Percentiles rank a stretch among this genome's conserved stretches.
phyloP scores from a whole-genome alignment of 2,113 vertebrate species.

The Brienomyrus brachyistius region DNA sequence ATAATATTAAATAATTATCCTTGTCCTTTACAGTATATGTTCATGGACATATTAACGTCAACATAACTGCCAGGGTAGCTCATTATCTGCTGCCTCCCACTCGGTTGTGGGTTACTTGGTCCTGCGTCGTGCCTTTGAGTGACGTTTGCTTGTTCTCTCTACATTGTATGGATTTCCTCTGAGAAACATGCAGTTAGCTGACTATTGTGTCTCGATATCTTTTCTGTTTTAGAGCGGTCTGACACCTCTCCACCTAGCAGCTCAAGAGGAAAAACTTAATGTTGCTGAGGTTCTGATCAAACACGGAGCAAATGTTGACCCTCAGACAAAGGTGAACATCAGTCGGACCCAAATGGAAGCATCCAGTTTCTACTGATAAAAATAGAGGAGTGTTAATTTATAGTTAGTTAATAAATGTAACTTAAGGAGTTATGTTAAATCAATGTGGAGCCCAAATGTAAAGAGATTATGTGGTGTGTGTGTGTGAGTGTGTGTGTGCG shows the following conservation, averaged over 20 bases:
- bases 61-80: not conserved
- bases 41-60: not conserved
- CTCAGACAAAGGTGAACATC: constrained; percentile 79
- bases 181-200: not conserved
- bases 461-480: not conserved
- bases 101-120: not conserved
- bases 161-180: not conserved
- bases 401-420: not conserved
- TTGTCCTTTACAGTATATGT: not conserved
- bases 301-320: constrained; percentile 77
- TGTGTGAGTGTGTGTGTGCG: not conserved
- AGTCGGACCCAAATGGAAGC: not conserved
- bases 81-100: not conserved
- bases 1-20: not conserved
- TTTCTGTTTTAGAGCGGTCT: constrained; percentile 72
- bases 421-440: not conserved
- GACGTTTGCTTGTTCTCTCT: not conserved
- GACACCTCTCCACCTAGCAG: constrained; percentile 88
- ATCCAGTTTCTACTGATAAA: not conserved
- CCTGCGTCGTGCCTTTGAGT: not conserved
- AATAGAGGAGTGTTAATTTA: not conserved
- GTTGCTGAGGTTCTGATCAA: constrained; percentile 91
- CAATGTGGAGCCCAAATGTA: not conserved
- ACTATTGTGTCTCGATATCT: not conserved
- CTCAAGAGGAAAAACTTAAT: constrained; percentile 91